Conservation (phyloP, 2,797 vertebrate species). For the Enteromius mattozi region DNA sequence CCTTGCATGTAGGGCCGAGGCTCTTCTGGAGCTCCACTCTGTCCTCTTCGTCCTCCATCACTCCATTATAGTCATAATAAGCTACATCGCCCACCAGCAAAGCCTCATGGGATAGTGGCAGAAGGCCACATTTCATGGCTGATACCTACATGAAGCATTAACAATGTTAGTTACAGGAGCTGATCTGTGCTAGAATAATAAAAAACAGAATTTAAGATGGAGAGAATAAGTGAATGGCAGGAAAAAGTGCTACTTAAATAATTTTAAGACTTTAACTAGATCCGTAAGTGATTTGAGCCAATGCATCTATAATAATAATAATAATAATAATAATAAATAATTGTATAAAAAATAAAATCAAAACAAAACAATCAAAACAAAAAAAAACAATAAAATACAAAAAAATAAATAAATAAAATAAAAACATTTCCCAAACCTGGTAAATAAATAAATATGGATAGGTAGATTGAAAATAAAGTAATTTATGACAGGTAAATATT, state of each 20-base stretch:
- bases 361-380: too few species aligned
- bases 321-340: background rate
- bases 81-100: slow-evolving; percentile 91
- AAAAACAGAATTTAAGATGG: background rate
- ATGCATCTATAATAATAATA: background rate
- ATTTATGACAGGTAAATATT: background rate
- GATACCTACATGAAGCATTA: slow-evolving; percentile 82
- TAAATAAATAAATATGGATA: background rate
- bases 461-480: background rate
- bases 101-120: slow-evolving; percentile 92
- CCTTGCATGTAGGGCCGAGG: slow-evolving; percentile 96
- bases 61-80: slow-evolving; percentile 90
- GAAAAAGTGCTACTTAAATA: background rate
- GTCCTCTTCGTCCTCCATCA: slow-evolving; percentile 91
- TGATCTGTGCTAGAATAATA: background rate
- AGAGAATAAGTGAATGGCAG: background rate
- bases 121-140: slow-evolving; percentile 92
- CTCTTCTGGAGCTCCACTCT: slow-evolving; percentile 93
- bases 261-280: background rate
- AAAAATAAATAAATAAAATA: too few species aligned
- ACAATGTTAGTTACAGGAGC: background rate
- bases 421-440: too few species aligned
- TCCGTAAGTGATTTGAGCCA: background rate
- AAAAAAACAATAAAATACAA: too few species aligned
- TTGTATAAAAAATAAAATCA: too few species aligned